Base-by-base conservation (phyloP, 2,113 vertebrate genomes). In the Ailuropoda melanoleuca region DNA sequence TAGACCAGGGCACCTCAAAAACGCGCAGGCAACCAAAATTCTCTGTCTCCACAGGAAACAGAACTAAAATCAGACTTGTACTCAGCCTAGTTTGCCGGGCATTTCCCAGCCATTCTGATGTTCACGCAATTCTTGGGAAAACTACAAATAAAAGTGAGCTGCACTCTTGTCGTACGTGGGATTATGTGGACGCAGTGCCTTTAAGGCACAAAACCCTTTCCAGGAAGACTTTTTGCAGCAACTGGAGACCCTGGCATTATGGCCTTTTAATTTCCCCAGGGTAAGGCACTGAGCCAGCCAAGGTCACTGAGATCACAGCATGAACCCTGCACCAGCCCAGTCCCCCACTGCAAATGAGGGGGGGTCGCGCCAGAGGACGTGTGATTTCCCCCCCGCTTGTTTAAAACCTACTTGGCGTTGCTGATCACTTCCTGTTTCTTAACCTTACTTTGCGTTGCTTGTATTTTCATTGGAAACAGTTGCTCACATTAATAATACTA, bases 251-350 rank as follows among this genome's bases (percentile, higher is more conserved):
- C 39, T 19, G 31, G 12, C 8, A n/a, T 58, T 17, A 21, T 3
- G 48, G 60, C 18, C 60, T 55, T 82, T 46, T 23, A 15, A 21
- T 72, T 48, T 72, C 80, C 66, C 55, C 0, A 3, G 29, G 4
- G 1, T 1, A 7, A 13, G 15, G 39, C 31, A 8, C 24, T 13
- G 29, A 13, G 21, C 13, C 23, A 19, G 77, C 11, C 0, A 8
- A 24, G 62, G 62, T 29, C 1, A 6, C 19, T 0, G 1, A 17
- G 26, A 10, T 15, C 5, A 0, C 46, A 3, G 60, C 3, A 0
- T 8, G 9, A 34, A 31, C 26, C 26, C 74, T 31, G 46, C 46
- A 9, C 74, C 46, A 6, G 74, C 74, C 74, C 37, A 12, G 11
- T 14, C 37, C 21, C 70, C 21, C 19, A 23, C 21, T 1, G 70